Base-by-base conservation (phyloP, 2,113 vertebrate genomes). In the Dermatemys mawii region DNA sequence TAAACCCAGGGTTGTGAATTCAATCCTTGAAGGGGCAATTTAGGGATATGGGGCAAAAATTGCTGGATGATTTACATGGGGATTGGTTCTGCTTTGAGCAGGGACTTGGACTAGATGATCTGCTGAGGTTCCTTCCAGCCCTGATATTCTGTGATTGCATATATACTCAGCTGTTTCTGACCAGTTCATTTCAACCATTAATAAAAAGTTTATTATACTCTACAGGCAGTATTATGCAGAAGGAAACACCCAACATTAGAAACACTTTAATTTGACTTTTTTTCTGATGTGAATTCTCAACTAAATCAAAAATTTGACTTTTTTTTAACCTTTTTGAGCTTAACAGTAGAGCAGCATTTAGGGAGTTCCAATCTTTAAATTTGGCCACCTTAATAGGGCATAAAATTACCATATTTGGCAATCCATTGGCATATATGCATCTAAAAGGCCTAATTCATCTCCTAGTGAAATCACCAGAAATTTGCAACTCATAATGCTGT, bases 401-500 rank as follows among this genome's bases (percentile, higher is more conserved):
- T 95, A 75, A 14, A 49, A 32, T 48, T 29, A 21, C 32, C 63
- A 70, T 70, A 22, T 70, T 70, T 70, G n/a, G n/a, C n/a, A 70
- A 70, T 70, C 63, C 35, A 70, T 70, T 87, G 57, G 80, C 67
- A 89, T 10, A 55, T 1, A 1, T 51, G 53, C 38, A 70, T 70
- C 21, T 70, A 91, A 81, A 27, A 57, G 54, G 70, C 32, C 70
- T 93, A 90, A 87, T 88, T 75, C 91, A 35, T 26, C 46, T 95
- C 57, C 46, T 90, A 87, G 84, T 70, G 86, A 93, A 95, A 95
- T 85, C 48, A 89, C 53, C 49, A 73, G 70, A 93, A 94, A 50
- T 46, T 81, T 95, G n/a, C 50, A 90, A 44, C 93, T 94, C 90
- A 75, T 88, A 94, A 51, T 80, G 67, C 17, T n/a, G 19, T 70